A percentile compares a stretch with the other conserved stretches of the same genome.
Evolutionary conservation across 2,888 invertebrate genomes (phyloP).

Genomic region (Diarsia mendica): DNA sequence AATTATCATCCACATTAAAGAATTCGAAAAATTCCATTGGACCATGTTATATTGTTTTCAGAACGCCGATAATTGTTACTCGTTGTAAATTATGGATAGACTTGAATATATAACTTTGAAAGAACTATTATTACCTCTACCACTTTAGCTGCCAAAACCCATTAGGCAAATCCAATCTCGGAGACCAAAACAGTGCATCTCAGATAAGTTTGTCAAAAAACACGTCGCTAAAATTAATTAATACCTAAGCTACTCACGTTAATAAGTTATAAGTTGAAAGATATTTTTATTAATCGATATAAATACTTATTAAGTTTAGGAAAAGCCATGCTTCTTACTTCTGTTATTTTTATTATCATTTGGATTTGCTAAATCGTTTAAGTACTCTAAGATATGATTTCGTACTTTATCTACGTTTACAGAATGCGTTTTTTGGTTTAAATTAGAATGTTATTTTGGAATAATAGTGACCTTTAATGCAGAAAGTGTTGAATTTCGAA

Average conservation of each 20-base stretch:
- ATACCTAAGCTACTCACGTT: conserved; percentile 78
- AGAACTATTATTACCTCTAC: neutral
- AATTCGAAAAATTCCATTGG: neutral
- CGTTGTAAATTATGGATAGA: neutral
- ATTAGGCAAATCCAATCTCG: neutral
- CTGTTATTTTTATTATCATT: conserved; percentile 64
- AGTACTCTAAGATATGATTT: conserved; percentile 70
- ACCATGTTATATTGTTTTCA: neutral
- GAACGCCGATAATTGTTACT: neutral
- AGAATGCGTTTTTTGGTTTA: conserved; percentile 30
- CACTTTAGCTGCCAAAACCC: conserved; percentile 60
- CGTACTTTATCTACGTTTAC: conserved; percentile 50
- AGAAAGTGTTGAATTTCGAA: conserved; percentile 59
- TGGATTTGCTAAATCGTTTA: conserved; percentile 62
- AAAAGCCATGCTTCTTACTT: conserved; percentile 74
- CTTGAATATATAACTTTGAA: conserved; percentile 6
- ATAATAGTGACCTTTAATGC: conserved; percentile 87
- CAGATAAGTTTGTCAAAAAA: conserved; percentile 76
- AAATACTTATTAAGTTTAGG: conserved; percentile 78
- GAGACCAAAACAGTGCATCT: conserved; percentile 6
- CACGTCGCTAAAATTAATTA: conserved; percentile 71
- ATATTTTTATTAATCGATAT: conserved; percentile 75
- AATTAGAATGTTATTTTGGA: conserved; percentile 49
- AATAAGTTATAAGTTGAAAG: conserved; percentile 82
- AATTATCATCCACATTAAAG: conserved; percentile 19